Evolutionary conservation across 2,113 vertebrate genomes (phyloP).

Genomic region (Herpetotheres cachinnans): DNA sequence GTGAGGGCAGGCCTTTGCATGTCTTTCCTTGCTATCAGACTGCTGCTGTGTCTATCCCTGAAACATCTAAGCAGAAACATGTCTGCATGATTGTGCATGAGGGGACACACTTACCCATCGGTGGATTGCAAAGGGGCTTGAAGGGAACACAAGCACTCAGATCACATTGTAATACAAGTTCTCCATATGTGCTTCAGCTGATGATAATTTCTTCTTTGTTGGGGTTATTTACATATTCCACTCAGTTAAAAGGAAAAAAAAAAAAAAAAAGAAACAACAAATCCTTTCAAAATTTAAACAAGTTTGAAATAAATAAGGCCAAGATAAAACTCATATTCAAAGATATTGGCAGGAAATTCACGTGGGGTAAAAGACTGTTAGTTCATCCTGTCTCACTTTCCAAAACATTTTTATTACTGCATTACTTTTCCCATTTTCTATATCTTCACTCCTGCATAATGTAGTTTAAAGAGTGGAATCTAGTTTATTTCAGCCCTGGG

Average conservation of each 20-base stretch:
- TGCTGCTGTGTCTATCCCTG: neutral
- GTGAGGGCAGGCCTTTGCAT: neutral
- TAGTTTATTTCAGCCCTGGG: constrained; percentile 45
- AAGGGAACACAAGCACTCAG: neutral
- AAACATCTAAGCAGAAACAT: neutral
- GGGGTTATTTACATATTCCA: neutral
- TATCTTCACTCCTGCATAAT: constrained; percentile 28
- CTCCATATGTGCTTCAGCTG: neutral
- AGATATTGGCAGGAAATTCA: neutral
- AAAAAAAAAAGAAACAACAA: neutral
- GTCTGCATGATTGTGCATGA: neutral
- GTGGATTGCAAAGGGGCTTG: neutral
- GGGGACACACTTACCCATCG: neutral
- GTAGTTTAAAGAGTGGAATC: constrained; percentile 35
- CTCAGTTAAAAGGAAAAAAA: neutral
- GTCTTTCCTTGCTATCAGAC: neutral
- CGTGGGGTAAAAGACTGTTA: neutral
- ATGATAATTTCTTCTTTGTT: neutral
- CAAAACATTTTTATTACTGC: constrained; percentile 37
- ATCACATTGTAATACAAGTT: neutral
- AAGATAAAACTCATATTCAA: neutral
- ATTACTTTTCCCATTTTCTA: constrained; percentile 7
- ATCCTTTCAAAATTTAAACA: constrained; percentile 3
- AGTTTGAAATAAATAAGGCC: neutral
- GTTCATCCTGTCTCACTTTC: neutral